Percentiles rank a stretch among this genome's conserved stretches.
Evolutionary conservation across 2,888 invertebrate species (phyloP).

Genomic region (Drosophila subsilvestris): DNA sequence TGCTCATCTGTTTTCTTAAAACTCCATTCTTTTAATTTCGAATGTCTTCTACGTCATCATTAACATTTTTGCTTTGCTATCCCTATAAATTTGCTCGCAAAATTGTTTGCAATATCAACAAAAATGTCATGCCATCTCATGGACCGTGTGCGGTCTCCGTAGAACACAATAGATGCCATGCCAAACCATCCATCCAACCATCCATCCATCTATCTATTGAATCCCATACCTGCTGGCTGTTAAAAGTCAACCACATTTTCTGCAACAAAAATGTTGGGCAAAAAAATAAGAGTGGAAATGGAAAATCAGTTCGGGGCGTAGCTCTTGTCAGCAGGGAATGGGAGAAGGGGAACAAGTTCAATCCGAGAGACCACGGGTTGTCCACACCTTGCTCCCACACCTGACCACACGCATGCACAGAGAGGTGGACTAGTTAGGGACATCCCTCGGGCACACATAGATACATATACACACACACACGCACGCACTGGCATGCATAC

Average conservation of each 20-base stretch:
- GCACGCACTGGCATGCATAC: neutral
- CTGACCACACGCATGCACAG: slow-evolving; percentile 64
- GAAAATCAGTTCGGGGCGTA: slow-evolving; percentile 60
- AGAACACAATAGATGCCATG: slow-evolving; percentile 32
- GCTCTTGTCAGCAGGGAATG: slow-evolving; percentile 64
- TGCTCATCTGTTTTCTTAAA: slow-evolving; percentile 23
- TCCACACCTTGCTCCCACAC: slow-evolving; percentile 73
- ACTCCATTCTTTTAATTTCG: slow-evolving; percentile 8
- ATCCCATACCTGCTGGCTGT: slow-evolving; percentile 53
- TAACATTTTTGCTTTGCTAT: neutral
- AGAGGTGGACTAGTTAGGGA: slow-evolving; percentile 14
- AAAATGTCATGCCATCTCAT: slow-evolving; percentile 62
- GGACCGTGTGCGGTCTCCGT: slow-evolving; percentile 65
- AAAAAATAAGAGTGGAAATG: slow-evolving; percentile 1
- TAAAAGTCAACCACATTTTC: slow-evolving; percentile 43
- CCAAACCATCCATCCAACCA: slow-evolving; percentile 14
- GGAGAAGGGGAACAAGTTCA: slow-evolving; percentile 51
- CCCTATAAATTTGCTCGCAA: slow-evolving; percentile 41
- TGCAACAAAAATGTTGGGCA: slow-evolving; percentile 36
- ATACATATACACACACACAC: slow-evolving; percentile 20
- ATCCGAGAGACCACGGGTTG: slow-evolving; percentile 68
- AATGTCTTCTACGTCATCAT: slow-evolving; percentile 2
- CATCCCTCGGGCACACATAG: slow-evolving; percentile 15
- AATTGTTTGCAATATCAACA: slow-evolving; percentile 75
- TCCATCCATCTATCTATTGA: neutral